Conservation (phyloP, 2,113 vertebrate species). For the Solea senegalensis region DNA sequence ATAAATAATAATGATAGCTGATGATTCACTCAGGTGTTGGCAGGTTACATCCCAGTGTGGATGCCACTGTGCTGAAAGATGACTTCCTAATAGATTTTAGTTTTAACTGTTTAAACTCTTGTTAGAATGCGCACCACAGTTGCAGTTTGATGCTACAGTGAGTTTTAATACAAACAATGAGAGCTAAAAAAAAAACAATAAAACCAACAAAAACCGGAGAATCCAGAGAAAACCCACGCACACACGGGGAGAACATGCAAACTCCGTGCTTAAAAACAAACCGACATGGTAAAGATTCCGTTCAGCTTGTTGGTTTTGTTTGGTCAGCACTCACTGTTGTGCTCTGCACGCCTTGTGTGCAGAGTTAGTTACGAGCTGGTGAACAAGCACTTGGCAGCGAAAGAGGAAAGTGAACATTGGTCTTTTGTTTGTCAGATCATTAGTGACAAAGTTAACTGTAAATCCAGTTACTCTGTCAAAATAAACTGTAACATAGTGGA, state of each 20-base stretch:
- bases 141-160: no score
- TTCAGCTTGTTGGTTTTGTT: neutral
- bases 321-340: neutral
- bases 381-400: neutral
- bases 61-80: neutral
- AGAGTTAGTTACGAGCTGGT: neutral
- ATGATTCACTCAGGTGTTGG: slow-evolving; percentile 16
- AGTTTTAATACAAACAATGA: no score
- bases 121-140: no score
- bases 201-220: no score
- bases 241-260: no score
- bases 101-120: neutral
- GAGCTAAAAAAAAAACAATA: no score
- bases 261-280: no score
- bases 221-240: no score
- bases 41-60: neutral
- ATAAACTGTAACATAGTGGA: no score
- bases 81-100: neutral
- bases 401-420: neutral
- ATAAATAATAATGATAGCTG: neutral
- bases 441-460: neutral
- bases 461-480: neutral
- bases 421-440: neutral
- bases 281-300: neutral
- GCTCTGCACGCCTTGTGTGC: neutral